Conservation (phyloP, 2,113 vertebrate species). For the Plotosus lineatus region DNA sequence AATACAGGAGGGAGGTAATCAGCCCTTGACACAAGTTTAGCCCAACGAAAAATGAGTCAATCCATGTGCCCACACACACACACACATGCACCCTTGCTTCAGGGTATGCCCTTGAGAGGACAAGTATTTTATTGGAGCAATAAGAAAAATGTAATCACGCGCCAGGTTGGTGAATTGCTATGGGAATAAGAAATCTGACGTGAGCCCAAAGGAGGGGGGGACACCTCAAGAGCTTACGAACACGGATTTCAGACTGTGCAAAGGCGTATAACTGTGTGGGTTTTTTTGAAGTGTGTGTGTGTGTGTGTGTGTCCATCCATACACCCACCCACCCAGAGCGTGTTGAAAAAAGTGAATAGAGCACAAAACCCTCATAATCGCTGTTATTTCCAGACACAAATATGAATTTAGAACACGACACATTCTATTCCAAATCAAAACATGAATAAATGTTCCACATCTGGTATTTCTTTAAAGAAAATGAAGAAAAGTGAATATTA, state of each 20-base stretch:
- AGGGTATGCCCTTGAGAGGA: slow-evolving; percentile 36
- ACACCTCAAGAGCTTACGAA: not conserved
- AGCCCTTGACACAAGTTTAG: slow-evolving; percentile 54
- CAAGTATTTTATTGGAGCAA: slow-evolving; percentile 5
- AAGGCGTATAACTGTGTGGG: no score
- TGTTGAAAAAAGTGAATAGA: no score
- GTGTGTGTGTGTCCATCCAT: no score
- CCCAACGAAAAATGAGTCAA: slow-evolving; percentile 58
- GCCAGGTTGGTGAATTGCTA: slow-evolving; percentile 21
- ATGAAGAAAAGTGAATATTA: no score
- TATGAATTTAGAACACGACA: no score
- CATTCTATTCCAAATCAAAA: no score
- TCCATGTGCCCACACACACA: slow-evolving; percentile 43
- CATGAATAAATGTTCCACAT: no score
- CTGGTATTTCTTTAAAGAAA: no score
- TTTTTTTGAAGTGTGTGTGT: no score
- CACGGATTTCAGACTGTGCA: not conserved
- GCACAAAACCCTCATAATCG: no score
- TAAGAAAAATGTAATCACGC: slow-evolving; percentile 28
- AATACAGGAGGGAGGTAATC: slow-evolving; percentile 63
- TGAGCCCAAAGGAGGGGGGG: not conserved
- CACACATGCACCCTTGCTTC: slow-evolving; percentile 20
- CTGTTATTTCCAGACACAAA: no score
- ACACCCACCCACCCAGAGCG: no score
- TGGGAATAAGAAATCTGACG: slow-evolving; percentile 19